These are phyloP conservation scores for Tipula unca DNA, from an alignment of 2,888 invertebrate genomes.

Conservation along the genomic window DNA sequence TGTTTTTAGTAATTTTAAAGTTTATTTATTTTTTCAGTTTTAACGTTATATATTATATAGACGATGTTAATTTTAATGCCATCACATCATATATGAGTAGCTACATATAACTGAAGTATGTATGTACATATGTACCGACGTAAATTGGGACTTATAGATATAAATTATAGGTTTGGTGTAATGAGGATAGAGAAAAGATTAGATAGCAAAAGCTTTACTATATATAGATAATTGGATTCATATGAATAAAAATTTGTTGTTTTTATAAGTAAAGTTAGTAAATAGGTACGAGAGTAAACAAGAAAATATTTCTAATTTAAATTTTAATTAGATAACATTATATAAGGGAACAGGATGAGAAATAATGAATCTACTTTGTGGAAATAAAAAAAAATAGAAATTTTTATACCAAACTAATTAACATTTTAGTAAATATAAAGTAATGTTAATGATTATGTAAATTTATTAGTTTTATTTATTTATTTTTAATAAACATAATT, in stretches of 20 bases:
- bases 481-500: background rate
- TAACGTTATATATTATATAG: background rate
- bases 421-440: background rate
- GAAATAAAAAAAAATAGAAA: background rate
- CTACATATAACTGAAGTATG: background rate
- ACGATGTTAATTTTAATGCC: background rate
- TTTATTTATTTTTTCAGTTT: background rate
- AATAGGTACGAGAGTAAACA: too few relatives aligned
- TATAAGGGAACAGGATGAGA: background rate
- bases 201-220: background rate
- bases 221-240: background rate
- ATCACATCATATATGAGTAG: background rate
- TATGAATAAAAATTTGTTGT: background rate
- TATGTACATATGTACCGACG: background rate
- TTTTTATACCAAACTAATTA: background rate
- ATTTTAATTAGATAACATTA: background rate
- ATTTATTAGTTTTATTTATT: background rate
- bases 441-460: background rate
- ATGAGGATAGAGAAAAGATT: background rate
- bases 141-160: background rate
- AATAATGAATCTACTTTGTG: background rate
- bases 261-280: too few relatives aligned
- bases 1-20: background rate
- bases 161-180: background rate
- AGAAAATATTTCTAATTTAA: background rate